Conservation (phyloP, 2,113 vertebrate genomes). For the Rhynchomys soricoides region DNA sequence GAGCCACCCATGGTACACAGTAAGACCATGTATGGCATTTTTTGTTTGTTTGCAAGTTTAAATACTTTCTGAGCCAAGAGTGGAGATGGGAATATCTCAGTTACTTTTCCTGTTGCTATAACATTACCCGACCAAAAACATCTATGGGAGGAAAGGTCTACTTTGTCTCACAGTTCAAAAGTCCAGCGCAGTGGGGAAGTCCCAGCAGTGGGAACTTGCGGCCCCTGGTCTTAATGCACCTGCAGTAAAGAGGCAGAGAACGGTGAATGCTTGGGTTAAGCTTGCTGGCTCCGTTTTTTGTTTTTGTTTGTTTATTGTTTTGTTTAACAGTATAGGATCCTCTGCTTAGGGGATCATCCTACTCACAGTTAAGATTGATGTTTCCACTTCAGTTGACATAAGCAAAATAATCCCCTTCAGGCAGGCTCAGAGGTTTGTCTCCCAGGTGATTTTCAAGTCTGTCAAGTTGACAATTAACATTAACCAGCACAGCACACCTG, state of each 20-base stretch:
- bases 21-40: too few species aligned
- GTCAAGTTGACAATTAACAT: not conserved
- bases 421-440: not conserved
- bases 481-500: not conserved
- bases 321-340: too few species aligned
- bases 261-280: not conserved
- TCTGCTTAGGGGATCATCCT: not conserved
- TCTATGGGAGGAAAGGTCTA: not conserved
- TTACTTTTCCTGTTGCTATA: not conserved
- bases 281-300: too few species aligned
- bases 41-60: not conserved
- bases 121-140: not conserved
- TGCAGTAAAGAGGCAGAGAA: not conserved
- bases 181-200: too few species aligned
- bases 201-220: not conserved
- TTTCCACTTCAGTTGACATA: too few species aligned
- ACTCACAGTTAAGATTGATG: not conserved
- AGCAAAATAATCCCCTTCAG: not conserved
- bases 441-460: not conserved
- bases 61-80: not conserved
- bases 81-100: too few species aligned
- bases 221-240: not conserved
- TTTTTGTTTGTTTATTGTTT: too few species aligned
- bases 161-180: not conserved
- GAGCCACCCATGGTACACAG: not conserved